Conservation (phyloP, 2,113 vertebrate genomes). For the Vidua chalybeata region DNA sequence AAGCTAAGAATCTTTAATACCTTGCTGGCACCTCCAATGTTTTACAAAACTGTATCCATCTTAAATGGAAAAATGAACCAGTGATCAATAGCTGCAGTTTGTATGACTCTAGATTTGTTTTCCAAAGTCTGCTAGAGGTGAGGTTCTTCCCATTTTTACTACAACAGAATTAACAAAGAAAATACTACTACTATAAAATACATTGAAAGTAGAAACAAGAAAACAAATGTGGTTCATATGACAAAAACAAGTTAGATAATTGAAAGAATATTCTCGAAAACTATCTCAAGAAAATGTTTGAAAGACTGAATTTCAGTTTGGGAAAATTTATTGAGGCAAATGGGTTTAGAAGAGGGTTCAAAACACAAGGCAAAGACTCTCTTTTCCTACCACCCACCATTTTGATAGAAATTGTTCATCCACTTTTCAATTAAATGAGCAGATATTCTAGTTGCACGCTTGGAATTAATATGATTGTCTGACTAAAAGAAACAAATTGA, state of each 20-base stretch:
- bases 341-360: not conserved
- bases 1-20: not conserved
- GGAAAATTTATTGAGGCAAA: not conserved
- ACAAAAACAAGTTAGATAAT: not conserved
- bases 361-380: not conserved
- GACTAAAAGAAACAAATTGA: not conserved
- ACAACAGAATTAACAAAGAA: not conserved
- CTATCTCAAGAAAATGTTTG: not conserved
- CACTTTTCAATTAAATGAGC: not conserved
- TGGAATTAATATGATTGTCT: not conserved
- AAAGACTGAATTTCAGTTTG: not conserved
- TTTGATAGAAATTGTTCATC: not conserved
- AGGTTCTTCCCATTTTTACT: not conserved
- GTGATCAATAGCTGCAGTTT: not conserved
- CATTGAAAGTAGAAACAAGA: not conserved
- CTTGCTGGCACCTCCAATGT: accelerated
- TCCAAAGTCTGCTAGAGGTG: accelerated
- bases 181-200: not conserved
- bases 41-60: not conserved
- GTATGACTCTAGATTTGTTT: not conserved
- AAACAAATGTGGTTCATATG: not conserved
- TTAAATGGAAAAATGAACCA: not conserved
- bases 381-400: accelerated
- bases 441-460: not conserved
- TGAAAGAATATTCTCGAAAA: not conserved